These are phyloP conservation scores for Phalacrocorax carbo DNA, from an alignment of 2,113 vertebrate genomes.

Conservation along the genomic window DNA sequence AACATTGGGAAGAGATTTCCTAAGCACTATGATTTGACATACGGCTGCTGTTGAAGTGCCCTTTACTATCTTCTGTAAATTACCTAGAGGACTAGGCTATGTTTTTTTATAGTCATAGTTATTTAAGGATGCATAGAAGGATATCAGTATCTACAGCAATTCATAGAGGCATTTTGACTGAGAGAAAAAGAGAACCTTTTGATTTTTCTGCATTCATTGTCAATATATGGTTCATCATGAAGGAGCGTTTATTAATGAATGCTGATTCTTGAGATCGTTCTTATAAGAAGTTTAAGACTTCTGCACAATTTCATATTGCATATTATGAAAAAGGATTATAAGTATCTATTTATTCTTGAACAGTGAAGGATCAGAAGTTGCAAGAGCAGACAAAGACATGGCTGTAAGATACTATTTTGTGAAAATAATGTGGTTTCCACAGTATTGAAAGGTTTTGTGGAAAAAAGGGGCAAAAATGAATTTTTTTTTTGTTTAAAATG, in stretches of 20 bases:
- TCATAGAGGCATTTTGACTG: neutral
- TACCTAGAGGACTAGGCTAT: neutral
- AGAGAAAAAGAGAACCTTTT: neutral
- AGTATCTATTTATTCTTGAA: neutral
- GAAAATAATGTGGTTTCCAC: neutral
- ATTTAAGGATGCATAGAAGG: neutral
- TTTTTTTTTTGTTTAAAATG: neutral
- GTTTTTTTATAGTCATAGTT: neutral
- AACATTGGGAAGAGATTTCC: neutral
- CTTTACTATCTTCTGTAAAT: neutral
- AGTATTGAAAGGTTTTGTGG: neutral
- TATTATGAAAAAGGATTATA: neutral
- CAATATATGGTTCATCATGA: neutral
- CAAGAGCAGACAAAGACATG: neutral
- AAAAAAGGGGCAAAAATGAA: neutral
- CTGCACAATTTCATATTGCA: neutral
- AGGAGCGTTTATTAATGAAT: neutral
- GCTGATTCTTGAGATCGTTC: neutral
- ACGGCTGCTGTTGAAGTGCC: neutral
- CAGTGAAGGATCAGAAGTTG: neutral
- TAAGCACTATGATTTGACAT: neutral
- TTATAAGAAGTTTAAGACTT: neutral
- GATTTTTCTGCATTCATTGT: neutral
- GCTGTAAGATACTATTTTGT: neutral
- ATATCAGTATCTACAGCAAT: neutral